Base-by-base conservation (phyloP, 1,140 invertebrate genomes). In the Diachasmimorpha longicaudata region DNA sequence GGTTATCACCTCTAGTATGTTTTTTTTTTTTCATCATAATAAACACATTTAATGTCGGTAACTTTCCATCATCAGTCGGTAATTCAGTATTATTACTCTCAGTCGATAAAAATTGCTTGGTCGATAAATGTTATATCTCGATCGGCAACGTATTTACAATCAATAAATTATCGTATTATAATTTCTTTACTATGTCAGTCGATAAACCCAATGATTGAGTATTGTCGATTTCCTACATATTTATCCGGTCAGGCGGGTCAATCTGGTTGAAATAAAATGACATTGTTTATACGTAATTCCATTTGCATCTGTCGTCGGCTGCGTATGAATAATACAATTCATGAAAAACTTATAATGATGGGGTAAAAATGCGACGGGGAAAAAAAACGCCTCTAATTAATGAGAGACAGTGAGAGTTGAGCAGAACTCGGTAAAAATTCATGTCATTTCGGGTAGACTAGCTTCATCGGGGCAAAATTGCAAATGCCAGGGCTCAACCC, bases 71-170 rank as follows among this genome's bases (percentile, higher is more conserved):
- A 68, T 39, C 31, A 68, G 66, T 68, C 66, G 66, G 58, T 63
- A 25, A 63, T 63, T 25, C 58, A 63, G 23, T 63, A 63, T 63
- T 63, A 14, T 25, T 25, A 63, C 4, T 63, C 58, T 63, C 58
- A 63, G 58, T 63, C 58, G 58, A 31, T 25, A 68, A 68, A 31
- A 68, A 68, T 68, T 68, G 66, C 66, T 68, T 68, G 66, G 66
- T 68, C 66, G 36, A 68, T 68, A 68, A 68, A n/a, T 63, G 58
- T 25, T 25, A 23, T 23, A 63, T 63, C 58, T 25, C 36, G 36
- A 68, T 37, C 36, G 25, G 36, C 25, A 68, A 68, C 25, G 6
- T 68, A 68, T 68, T 39, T 68, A 68, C 25, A 68, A 6, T 37
- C 31, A 39, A 66, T 66, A 31, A 66, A 25, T 31, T 39, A 68